A percentile compares a stretch with the other conserved stretches of the same genome.
These are phyloP conservation scores for Cryptomyrus ogoouensis DNA, from an alignment of 2,113 vertebrate genomes.

Conservation along the genomic window DNA sequence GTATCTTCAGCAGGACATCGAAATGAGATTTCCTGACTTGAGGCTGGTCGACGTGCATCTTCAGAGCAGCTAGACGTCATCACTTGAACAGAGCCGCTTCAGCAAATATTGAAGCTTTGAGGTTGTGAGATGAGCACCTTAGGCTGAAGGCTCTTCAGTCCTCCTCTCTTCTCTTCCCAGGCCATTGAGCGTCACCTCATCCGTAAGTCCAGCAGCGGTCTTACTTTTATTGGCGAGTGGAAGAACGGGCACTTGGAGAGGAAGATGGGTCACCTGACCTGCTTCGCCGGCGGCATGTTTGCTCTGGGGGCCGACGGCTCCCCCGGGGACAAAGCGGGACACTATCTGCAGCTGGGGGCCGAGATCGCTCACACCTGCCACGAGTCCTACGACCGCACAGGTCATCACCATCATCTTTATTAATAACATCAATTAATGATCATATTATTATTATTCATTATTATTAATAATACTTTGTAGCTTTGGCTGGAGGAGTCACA, in stretches of 20 bases:
- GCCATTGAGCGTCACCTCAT: constrained; percentile 77
- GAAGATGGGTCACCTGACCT: constrained; percentile 79
- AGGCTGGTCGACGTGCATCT: background rate
- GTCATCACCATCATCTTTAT: constrained; percentile 44
- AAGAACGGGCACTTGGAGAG: constrained; percentile 76
- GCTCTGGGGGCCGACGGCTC: constrained; percentile 76
- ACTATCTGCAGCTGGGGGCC: constrained; percentile 74
- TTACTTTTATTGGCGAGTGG: constrained; percentile 77
- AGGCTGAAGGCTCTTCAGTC: background rate
- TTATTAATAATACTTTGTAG: background rate
- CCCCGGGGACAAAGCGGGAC: constrained; percentile 69
- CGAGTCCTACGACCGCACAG: constrained; percentile 74
- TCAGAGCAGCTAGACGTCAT: background rate
- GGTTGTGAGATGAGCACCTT: background rate
- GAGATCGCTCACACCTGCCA: constrained; percentile 79
- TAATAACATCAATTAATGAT: background rate
- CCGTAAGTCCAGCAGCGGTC: constrained; percentile 70
- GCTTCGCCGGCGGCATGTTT: constrained; percentile 79
- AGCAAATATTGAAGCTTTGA: background rate
- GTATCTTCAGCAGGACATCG: background rate
- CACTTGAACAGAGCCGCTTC: background rate
- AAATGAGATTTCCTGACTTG: background rate
- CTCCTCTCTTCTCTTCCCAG: constrained; percentile 39
- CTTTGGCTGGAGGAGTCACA: background rate
- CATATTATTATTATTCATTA: too few species aligned